Evolutionary conservation across 1,140 invertebrate species (phyloP).

Genomic region (Aphaenogaster ashmeadi): DNA sequence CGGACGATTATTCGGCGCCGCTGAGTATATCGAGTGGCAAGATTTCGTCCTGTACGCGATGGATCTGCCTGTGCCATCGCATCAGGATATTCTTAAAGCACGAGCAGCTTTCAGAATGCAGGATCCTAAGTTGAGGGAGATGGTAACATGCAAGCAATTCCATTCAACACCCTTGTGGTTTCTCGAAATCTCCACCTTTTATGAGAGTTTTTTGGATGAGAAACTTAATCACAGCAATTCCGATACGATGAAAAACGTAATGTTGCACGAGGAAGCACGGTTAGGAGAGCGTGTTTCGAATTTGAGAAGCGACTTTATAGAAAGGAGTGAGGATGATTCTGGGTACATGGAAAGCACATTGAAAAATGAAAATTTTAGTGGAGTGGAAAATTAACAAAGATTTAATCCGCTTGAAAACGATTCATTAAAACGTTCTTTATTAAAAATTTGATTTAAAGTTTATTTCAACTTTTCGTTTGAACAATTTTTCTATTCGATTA

Average conservation of each 20-base stretch:
- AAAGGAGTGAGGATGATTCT: background rate
- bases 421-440: background rate
- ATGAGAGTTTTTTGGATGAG: background rate
- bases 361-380: background rate
- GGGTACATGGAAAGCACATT: background rate
- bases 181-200: constrained; percentile 48
- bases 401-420: background rate
- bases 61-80: constrained; percentile 86
- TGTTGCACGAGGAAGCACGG: background rate
- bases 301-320: background rate
- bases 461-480: background rate
- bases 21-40: constrained; percentile 88
- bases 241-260: background rate
- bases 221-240: background rate
- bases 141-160: constrained; percentile 84
- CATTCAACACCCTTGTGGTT: constrained; percentile 87
- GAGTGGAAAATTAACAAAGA: background rate
- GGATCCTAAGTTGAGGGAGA: constrained; percentile 85
- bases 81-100: constrained; percentile 86
- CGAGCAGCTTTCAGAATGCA: constrained; percentile 84
- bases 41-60: constrained; percentile 89
- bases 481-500: background rate
- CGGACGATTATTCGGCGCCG: constrained; percentile 84
- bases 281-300: background rate
- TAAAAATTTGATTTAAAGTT: background rate